phyloP scores from a whole-genome alignment of 2,113 vertebrate genomes.

The Hemiscyllium ocellatum region DNA sequence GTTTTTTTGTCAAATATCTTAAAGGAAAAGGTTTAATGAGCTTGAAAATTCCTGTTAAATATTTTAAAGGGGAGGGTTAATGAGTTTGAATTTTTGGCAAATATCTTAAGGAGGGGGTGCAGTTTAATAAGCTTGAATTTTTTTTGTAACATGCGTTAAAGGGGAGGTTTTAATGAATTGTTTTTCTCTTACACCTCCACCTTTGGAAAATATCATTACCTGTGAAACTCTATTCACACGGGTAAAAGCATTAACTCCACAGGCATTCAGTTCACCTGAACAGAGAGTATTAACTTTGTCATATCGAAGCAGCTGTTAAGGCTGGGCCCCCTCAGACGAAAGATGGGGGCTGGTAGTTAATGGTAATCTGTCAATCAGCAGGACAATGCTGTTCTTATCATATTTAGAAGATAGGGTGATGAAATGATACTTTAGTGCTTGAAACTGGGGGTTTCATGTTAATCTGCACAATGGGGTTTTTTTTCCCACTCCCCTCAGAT shows the following conservation, averaged over 20 bases:
- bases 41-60: background rate
- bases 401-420: background rate
- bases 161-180: background rate
- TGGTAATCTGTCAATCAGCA: slow-evolving; percentile 19
- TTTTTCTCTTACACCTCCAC: background rate
- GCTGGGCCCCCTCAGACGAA: background rate
- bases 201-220: background rate
- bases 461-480: slow-evolving; percentile 6
- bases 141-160: background rate
- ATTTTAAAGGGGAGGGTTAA: background rate
- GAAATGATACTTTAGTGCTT: slow-evolving; percentile 27
- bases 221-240: background rate
- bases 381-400: slow-evolving; percentile 19
- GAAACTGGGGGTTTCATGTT: slow-evolving; percentile 15
- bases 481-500: slow-evolving; percentile 20
- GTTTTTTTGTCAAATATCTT: background rate
- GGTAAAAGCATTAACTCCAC: background rate
- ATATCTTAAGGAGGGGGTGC: too few relatives aligned
- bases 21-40: background rate
- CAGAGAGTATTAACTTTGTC: background rate
- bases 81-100: background rate
- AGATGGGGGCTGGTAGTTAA: background rate
- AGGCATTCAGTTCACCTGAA: background rate
- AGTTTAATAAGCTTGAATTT: background rate
- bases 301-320: slow-evolving; percentile 19